Conservation (phyloP, 2,113 vertebrate genomes). For the Rhabdomys dilectus region DNA sequence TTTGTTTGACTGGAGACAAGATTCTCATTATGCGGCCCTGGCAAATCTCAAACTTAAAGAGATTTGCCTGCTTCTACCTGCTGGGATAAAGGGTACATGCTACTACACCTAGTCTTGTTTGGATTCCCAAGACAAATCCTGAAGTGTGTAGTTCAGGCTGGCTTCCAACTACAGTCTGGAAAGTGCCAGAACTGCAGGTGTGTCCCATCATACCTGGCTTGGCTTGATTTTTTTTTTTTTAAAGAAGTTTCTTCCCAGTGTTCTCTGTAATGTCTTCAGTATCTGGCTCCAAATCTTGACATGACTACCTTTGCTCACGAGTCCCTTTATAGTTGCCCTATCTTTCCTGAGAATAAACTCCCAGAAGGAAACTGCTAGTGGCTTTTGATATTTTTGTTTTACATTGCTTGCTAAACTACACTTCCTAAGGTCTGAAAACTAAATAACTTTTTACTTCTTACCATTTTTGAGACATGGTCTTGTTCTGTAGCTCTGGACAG, state of each 20-base stretch:
- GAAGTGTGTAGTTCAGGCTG: neutral
- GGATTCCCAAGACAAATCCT: neutral
- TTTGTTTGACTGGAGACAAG: neutral
- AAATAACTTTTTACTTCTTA: neutral
- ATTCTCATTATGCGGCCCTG: neutral
- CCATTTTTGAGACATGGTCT: neutral
- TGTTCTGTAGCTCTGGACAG: neutral
- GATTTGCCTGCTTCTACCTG: neutral
- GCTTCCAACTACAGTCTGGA: neutral
- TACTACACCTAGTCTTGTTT: neutral
- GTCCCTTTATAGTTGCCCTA: neutral
- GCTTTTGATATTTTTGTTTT: neutral
- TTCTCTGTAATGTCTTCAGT: neutral
- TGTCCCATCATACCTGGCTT: neutral
- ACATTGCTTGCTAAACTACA: neutral
- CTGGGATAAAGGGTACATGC: neutral
- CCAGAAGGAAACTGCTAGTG: neutral
- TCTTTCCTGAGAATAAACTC: constrained; percentile 36
- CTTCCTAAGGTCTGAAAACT: neutral
- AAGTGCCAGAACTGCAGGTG: neutral
- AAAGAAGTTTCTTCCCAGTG: neutral
- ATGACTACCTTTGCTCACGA: neutral
- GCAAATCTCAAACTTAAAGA: neutral
- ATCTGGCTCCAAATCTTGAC: neutral
- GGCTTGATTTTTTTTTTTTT: neutral